These are phyloP conservation scores for Actenoides hombroni DNA, from an alignment of 2,113 vertebrate genomes.

Conservation along the genomic window DNA sequence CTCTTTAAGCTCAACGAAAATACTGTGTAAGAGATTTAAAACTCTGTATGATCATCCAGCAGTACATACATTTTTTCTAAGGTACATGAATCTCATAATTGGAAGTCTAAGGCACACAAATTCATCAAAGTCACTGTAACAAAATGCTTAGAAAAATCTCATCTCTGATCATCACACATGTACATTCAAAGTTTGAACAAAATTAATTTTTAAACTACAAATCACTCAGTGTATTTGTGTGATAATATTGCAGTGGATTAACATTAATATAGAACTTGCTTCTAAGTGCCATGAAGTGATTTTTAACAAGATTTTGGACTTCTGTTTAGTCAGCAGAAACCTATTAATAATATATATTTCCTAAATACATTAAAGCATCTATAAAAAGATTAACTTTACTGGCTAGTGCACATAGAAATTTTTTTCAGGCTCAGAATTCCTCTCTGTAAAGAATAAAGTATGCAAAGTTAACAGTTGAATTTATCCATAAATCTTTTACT, in stretches of 20 bases:
- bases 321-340: background rate
- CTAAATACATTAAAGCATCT: background rate
- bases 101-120: background rate
- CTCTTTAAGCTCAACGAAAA: constrained; percentile 41
- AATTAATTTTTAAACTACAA: background rate
- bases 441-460: background rate
- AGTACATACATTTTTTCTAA: background rate
- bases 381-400: background rate
- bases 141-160: background rate
- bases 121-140: background rate
- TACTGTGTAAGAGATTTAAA: background rate
- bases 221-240: background rate
- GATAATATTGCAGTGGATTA: background rate
- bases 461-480: background rate
- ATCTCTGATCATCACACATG: background rate
- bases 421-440: background rate
- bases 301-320: background rate
- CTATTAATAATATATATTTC: background rate
- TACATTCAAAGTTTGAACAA: background rate
- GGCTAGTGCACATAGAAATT: background rate
- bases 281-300: background rate
- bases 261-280: background rate
- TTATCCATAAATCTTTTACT: background rate
- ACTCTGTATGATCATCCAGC: background rate
- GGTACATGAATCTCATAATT: background rate